Evolutionary conservation across 2,888 invertebrate species (phyloP).

Genomic region (Acronicta leporina): DNA sequence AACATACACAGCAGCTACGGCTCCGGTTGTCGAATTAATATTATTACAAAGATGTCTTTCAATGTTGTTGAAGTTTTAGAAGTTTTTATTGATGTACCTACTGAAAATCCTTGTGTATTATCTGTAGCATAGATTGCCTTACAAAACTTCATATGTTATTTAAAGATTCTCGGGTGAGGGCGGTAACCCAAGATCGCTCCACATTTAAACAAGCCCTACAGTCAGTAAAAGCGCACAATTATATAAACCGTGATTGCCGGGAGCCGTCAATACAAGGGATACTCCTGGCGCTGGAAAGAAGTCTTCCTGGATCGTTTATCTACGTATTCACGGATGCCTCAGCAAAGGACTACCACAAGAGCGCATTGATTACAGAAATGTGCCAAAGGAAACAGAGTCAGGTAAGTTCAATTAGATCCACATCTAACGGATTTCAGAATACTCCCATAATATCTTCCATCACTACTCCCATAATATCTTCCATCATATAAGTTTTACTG

Average conservation of each 20-base stretch:
- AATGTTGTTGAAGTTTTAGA: too few relatives aligned
- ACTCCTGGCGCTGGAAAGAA: slow-evolving; percentile 49
- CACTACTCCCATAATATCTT: too few relatives aligned
- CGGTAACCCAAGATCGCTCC: slow-evolving; percentile 16
- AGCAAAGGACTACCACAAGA: slow-evolving; percentile 51
- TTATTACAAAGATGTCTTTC: too few relatives aligned
- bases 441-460: too few relatives aligned
- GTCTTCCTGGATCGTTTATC: slow-evolving; percentile 56
- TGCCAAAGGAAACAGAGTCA: slow-evolving; percentile 58
- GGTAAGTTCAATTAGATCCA: slow-evolving; percentile 35
- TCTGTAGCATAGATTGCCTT: too few relatives aligned
- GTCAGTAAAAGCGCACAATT: slow-evolving; percentile 16
- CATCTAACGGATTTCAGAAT: too few relatives aligned
- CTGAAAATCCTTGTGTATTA: too few relatives aligned
- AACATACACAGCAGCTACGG: too few relatives aligned
- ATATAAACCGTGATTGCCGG: slow-evolving; percentile 42
- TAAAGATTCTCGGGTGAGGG: slow-evolving; percentile 25
- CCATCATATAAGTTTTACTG: too few relatives aligned
- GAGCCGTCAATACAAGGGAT: slow-evolving; percentile 60
- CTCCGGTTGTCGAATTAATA: too few relatives aligned
- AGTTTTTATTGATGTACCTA: too few relatives aligned
- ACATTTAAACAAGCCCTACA: slow-evolving; percentile 26
- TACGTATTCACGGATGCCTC: slow-evolving; percentile 67
- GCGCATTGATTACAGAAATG: slow-evolving; percentile 44
- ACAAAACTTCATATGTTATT: neutral